phyloP scores from a whole-genome alignment of 2,888 invertebrate species.

The Ophraella communa region DNA sequence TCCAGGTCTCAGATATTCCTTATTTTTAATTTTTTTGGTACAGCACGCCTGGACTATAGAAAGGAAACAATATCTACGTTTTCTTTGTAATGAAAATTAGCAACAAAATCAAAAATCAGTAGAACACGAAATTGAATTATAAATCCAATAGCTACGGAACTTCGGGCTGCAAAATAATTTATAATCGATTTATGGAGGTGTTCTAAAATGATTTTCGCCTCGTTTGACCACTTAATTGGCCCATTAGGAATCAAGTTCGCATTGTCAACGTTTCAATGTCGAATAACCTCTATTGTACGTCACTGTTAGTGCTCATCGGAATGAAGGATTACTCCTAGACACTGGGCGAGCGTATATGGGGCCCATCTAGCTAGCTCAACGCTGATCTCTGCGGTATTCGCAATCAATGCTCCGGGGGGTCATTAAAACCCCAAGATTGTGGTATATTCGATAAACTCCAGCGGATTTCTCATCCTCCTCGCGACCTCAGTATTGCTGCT shows the following conservation, averaged over 20 bases:
- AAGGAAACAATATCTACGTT: too few relatives aligned
- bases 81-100: too few relatives aligned
- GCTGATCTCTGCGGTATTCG: constrained; percentile 47
- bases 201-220: constrained; percentile 13
- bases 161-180: constrained; percentile 6
- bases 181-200: not conserved
- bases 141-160: constrained; percentile 10
- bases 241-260: not conserved
- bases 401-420: constrained; percentile 53
- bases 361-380: constrained; percentile 42
- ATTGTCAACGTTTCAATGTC: not conserved
- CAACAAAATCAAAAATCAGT: not conserved
- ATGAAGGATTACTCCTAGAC: constrained; percentile 28
- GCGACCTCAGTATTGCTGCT: constrained; percentile 29
- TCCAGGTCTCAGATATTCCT: too few relatives aligned
- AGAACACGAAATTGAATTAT: not conserved
- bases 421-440: constrained; percentile 47
- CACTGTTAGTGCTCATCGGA: constrained; percentile 10
- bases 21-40: too few relatives aligned
- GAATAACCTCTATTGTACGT: constrained; percentile 9
- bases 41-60: too few relatives aligned
- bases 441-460: constrained; percentile 41
- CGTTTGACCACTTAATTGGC: constrained; percentile 21
- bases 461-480: constrained; percentile 35
- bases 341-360: constrained; percentile 16